A percentile compares a stretch with the other conserved stretches of the same genome.
These are phyloP conservation scores for Remorina albescens DNA, from an alignment of 2,797 vertebrate genomes.

Conservation along the genomic window DNA sequence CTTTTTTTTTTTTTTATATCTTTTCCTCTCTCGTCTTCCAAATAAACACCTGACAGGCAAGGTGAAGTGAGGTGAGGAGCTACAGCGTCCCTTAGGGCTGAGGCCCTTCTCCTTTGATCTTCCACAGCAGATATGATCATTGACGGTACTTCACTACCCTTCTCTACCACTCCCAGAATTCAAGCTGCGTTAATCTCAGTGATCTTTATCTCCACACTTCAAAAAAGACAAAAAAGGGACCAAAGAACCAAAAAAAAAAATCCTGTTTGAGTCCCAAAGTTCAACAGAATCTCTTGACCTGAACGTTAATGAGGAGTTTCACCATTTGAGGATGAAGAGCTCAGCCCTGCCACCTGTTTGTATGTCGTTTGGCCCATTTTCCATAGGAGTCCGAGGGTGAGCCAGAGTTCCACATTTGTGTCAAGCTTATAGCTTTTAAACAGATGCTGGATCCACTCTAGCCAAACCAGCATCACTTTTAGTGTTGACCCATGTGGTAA, in stretches of 20 bases:
- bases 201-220: slow-evolving; percentile 79
- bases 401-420: slow-evolving; percentile 67
- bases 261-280: slow-evolving; percentile 58
- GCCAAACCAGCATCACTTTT: slow-evolving; percentile 84
- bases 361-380: slow-evolving; percentile 34
- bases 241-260: slow-evolving; percentile 39
- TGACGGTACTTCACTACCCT: slow-evolving; percentile 52
- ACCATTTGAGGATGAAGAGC: slow-evolving; percentile 40
- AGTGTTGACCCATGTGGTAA: slow-evolving; percentile 83
- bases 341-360: slow-evolving; percentile 72
- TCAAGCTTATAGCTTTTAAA: slow-evolving; percentile 76
- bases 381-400: slow-evolving; percentile 57
- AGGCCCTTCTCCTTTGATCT: slow-evolving; percentile 80
- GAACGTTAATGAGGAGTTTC: slow-evolving; percentile 71
- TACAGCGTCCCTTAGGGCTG: slow-evolving; percentile 71
- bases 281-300: slow-evolving; percentile 54
- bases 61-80: slow-evolving; percentile 64
- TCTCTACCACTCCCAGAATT: slow-evolving; percentile 35
- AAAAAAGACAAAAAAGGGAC: slow-evolving; percentile 60
- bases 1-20: slow-evolving; percentile 11
- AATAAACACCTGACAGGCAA: slow-evolving; percentile 59
- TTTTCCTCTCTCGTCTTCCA: slow-evolving; percentile 13
- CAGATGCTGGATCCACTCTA: slow-evolving; percentile 75
- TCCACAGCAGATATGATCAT: slow-evolving; percentile 82
- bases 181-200: slow-evolving; percentile 73